Evolutionary conservation across 2,888 invertebrate species (phyloP), one percentile per base, ranked within the genome.

Genomic region (Morpho helenor): DNA sequence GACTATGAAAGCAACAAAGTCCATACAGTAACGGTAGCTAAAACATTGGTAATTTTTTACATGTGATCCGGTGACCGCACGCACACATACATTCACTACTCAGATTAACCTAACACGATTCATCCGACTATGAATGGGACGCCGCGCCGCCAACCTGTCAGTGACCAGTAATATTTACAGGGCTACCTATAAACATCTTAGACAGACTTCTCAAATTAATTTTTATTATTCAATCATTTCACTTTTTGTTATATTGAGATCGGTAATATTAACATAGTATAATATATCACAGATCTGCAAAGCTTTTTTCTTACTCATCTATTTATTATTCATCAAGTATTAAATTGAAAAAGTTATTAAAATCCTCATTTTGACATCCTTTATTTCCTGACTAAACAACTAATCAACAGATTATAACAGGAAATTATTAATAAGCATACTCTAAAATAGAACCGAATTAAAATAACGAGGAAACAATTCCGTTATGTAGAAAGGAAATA

Each of bases 21-120:
- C 49, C 62, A 60, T 59, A 55, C 49, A 49, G 52, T 64, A 63
- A 66, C 63, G 66, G 64, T 67, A 63, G 66, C 65, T 60, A 50
- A 49, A 55, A 55, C 57, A 64, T 64, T 65, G 56, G 56, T 59
- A 50, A 52, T 46, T 50, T 45, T 51, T 52, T 44, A 53, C 48
- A 54, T 55, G 44, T 40, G 10, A 16, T 51, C 44, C 44, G 53
- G 31, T 40, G 48, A 51, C 45, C 50, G 31, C 40, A 60, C 55
- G 16, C 56, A 56, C 53, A 62, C 56, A 52, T 8, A 9, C 8
- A 31, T 51, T 8, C 7, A n/a, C 43, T 46, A 50, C 45, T 51
- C 52, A 42, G 42, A 55, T 59, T 49, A 43, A 56, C 55, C 52
- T 58, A 55, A 59, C 57, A 55, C 49, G 56, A 52, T 57, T 57